A percentile compares a stretch with the other conserved stretches of the same genome.
These are phyloP conservation scores for Parambassis ranga DNA, from an alignment of 2,797 vertebrate genomes.

Conservation along the genomic window DNA sequence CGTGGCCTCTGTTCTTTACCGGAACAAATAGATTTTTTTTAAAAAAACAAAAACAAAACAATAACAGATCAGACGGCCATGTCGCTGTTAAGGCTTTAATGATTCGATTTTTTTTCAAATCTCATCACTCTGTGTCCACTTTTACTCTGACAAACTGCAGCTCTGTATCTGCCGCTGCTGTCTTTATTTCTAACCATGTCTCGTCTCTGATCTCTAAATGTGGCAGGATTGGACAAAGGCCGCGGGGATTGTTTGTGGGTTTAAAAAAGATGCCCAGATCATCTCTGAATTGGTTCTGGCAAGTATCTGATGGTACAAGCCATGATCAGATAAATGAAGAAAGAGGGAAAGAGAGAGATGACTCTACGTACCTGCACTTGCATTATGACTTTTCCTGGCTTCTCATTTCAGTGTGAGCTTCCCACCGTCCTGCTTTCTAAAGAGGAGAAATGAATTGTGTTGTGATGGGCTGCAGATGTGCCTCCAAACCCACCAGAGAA, in stretches of 20 bases:
- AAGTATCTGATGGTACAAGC: background rate
- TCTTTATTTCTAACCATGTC: background rate
- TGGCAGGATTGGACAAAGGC: background rate
- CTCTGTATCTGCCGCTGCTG: background rate
- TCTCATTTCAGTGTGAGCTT: background rate
- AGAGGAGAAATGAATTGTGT: background rate
- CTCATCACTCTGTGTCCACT: background rate
- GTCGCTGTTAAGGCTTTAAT: background rate
- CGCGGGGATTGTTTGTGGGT: background rate
- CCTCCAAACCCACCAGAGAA: background rate
- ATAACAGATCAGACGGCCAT: background rate
- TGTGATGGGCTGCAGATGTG: slow-evolving; percentile 13
- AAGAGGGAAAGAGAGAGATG: background rate
- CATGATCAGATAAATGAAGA: background rate
- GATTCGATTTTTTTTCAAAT: background rate
- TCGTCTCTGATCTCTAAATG: background rate
- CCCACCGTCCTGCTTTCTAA: background rate
- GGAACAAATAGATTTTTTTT: background rate
- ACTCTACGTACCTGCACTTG: background rate
- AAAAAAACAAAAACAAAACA: background rate
- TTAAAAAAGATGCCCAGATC: background rate
- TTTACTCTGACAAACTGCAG: background rate
- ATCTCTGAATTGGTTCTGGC: background rate
- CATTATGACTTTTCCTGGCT: background rate
- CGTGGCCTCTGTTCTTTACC: background rate